phyloP scores from a whole-genome alignment of 1,140 invertebrate genomes.

The Oppia nitens region DNA sequence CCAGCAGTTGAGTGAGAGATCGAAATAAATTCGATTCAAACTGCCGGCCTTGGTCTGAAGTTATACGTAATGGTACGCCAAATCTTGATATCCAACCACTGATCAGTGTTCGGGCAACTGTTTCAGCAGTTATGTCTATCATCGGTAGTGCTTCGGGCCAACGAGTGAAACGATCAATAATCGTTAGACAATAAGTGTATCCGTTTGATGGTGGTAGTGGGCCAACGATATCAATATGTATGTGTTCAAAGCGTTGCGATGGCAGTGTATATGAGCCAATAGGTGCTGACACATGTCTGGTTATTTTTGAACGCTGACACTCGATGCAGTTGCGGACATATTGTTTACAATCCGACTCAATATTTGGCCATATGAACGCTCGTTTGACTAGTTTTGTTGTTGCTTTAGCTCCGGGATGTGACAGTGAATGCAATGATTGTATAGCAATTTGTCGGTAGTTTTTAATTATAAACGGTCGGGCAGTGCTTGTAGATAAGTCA shows the following conservation, averaged over 20 bases:
- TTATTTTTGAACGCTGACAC: constrained; percentile 12
- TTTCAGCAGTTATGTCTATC: too few relatives aligned
- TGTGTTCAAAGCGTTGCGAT: too few relatives aligned
- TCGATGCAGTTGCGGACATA: too few relatives aligned
- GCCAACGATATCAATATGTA: constrained; percentile 35
- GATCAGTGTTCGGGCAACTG: too few relatives aligned
- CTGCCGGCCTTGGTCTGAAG: constrained; percentile 30
- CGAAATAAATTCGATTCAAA: too few relatives aligned
- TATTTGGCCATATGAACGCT: too few relatives aligned
- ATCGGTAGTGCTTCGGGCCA: constrained; percentile 31
- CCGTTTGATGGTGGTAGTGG: constrained; percentile 30
- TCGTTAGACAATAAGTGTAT: too few relatives aligned
- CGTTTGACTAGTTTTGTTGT: too few relatives aligned
- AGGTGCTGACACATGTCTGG: background rate
- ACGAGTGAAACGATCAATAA: constrained; percentile 29
- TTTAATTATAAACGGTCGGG: background rate
- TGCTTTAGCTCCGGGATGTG: too few relatives aligned
- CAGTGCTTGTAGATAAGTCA: too few relatives aligned
- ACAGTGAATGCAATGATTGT: too few relatives aligned
- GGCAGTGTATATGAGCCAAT: constrained; percentile 32
- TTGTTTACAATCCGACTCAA: too few relatives aligned
- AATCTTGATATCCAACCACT: constrained; percentile 26
- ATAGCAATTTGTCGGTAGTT: constrained; percentile 18
- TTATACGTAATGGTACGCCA: constrained; percentile 23
- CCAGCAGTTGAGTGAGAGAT: constrained; percentile 19